Evolutionary conservation across 2,797 vertebrate genomes (phyloP).

Genomic region (Aplochiton taeniatus): DNA sequence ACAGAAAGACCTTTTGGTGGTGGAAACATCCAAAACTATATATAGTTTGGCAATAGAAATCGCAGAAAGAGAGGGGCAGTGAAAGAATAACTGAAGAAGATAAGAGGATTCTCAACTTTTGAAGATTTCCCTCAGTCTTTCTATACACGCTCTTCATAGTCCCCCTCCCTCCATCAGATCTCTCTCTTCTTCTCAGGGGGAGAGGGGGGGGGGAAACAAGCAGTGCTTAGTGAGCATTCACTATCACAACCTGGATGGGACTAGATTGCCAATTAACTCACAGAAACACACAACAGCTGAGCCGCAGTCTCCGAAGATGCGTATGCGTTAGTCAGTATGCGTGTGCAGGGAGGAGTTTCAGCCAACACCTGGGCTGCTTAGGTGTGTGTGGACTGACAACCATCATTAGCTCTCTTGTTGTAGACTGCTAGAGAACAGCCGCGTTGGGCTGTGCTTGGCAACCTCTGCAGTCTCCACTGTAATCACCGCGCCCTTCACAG

Average conservation of each 20-base stretch:
- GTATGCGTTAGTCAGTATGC: neutral
- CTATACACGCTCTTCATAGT: neutral
- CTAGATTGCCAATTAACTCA: slow-evolving; percentile 44
- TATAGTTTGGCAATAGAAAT: no score
- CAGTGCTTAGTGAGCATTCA: slow-evolving; percentile 56
- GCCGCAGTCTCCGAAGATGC: neutral
- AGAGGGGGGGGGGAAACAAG: slow-evolving; percentile 59
- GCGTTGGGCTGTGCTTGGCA: neutral
- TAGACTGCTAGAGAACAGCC: neutral
- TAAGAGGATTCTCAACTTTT: no score
- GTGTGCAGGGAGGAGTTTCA: neutral
- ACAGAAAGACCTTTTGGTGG: neutral
- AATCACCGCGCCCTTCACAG: neutral
- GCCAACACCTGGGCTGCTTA: slow-evolving; percentile 1
- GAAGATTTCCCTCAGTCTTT: no score
- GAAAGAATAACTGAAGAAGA: no score
- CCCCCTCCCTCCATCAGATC: slow-evolving; percentile 26
- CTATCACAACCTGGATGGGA: slow-evolving; percentile 50
- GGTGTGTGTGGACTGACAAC: slow-evolving; percentile 30
- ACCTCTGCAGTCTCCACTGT: neutral
- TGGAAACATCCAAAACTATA: no score
- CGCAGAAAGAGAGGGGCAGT: no score
- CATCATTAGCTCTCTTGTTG: slow-evolving; percentile 60
- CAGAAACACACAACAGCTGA: neutral
- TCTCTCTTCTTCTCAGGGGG: slow-evolving; percentile 4